Percentiles rank a stretch among this genome's conserved stretches.
Conservation (phyloP, 2,113 vertebrate species). For the Conger conger region DNA sequence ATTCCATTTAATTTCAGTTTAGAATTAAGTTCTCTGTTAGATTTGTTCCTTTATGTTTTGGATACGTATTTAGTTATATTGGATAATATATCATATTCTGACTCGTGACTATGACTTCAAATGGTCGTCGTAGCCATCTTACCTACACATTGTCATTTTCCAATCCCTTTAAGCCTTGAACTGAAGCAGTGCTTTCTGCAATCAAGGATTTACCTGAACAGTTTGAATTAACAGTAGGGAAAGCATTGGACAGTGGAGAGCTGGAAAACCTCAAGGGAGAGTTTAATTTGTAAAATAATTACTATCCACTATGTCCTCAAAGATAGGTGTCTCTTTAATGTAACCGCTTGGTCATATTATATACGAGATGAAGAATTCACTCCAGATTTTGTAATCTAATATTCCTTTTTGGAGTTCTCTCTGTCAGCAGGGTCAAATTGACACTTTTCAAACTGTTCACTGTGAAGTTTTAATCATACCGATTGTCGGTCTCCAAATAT, state of each 20-base stretch:
- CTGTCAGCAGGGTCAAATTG: constrained; percentile 60
- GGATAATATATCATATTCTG: constrained; percentile 43
- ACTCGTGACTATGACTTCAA: constrained; percentile 6
- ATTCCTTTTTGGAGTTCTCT: constrained; percentile 57
- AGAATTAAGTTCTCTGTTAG: too few species aligned
- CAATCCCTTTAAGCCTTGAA: constrained; percentile 64
- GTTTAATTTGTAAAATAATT: constrained; percentile 77
- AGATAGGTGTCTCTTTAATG: constrained; percentile 65
- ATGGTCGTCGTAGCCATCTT: constrained; percentile 31
- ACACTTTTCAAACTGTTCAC: constrained; percentile 55
- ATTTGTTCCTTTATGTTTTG: too few species aligned
- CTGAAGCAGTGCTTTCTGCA: constrained; percentile 65
- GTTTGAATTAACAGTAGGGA: constrained; percentile 44
- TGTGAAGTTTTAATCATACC: constrained; percentile 63
- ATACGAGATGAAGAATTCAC: constrained; percentile 67
- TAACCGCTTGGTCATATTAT: constrained; percentile 66
- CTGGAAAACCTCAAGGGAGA: constrained; percentile 55
- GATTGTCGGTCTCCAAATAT: constrained; percentile 43
- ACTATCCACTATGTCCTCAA: constrained; percentile 61
- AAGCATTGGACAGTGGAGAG: constrained; percentile 49
- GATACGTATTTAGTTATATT: too few species aligned
- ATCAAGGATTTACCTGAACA: constrained; percentile 66
- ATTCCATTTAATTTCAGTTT: too few species aligned
- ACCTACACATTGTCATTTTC: constrained; percentile 65
- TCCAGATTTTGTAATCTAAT: constrained; percentile 68